Evolutionary conservation across 2,888 invertebrate species (phyloP).

Genomic region (Synergus laeviventris): DNA sequence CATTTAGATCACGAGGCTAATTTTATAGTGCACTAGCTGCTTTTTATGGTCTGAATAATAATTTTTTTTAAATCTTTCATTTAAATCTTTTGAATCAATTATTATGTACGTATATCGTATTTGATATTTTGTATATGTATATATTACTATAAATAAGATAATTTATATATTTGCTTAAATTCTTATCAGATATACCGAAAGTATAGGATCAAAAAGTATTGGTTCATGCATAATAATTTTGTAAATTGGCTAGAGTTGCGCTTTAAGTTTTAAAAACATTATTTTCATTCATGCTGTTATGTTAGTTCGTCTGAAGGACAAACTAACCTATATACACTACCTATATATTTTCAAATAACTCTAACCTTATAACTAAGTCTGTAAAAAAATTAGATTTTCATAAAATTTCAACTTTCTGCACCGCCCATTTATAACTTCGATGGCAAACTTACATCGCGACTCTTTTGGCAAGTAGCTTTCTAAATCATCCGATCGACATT

Average conservation of each 20-base stretch:
- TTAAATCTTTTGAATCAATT: background rate
- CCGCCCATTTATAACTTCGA: background rate
- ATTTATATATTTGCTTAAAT: conserved; percentile 19
- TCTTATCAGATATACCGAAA: background rate
- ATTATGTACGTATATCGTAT: background rate
- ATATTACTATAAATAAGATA: conserved; percentile 5
- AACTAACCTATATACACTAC: too few relatives aligned
- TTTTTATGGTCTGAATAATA: background rate
- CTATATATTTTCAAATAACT: background rate
- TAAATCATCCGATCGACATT: background rate
- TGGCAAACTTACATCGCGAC: background rate
- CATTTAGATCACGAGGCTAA: conserved; percentile 25
- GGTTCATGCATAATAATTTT: background rate
- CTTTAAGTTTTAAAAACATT: conserved; percentile 2
- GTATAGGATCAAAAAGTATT: background rate
- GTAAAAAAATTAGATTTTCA: background rate
- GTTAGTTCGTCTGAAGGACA: background rate
- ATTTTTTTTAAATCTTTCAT: background rate
- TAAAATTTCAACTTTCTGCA: background rate
- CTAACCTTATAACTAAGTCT: background rate
- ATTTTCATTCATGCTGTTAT: background rate
- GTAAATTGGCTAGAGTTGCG: conserved; percentile 8
- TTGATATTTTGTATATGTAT: background rate
- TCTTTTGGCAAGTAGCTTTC: background rate
- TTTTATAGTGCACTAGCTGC: conserved; percentile 12